Conservation (phyloP, 2,113 vertebrate species). For the Corapipo altera region DNA sequence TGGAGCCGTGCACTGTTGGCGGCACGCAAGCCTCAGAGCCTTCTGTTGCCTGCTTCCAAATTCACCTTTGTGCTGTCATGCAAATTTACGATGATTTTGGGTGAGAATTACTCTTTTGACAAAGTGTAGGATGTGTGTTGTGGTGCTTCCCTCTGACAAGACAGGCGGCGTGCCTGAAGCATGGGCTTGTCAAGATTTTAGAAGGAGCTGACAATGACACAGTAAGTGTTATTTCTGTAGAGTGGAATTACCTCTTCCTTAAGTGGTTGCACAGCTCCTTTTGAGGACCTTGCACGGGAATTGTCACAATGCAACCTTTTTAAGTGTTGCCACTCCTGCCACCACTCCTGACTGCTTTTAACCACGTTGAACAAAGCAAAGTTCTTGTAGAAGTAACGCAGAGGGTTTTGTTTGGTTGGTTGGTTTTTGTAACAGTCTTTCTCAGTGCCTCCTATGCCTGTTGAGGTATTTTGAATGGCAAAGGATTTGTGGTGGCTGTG, state of each 20-base stretch:
- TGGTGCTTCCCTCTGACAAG: slow-evolving; percentile 56
- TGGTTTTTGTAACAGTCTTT: neutral
- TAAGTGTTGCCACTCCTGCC: neutral
- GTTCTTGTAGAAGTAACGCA: neutral
- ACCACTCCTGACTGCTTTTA: neutral
- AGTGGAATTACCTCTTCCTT: slow-evolving; percentile 4
- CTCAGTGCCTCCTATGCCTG: neutral
- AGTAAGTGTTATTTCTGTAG: slow-evolving; percentile 35
- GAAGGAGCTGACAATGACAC: slow-evolving; percentile 51
- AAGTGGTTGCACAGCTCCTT: neutral
- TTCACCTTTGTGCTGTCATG: slow-evolving; percentile 66
- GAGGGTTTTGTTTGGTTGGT: neutral
- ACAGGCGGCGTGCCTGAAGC: slow-evolving; percentile 40
- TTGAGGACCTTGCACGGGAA: neutral
- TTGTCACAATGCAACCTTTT: neutral
- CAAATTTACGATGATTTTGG: slow-evolving; percentile 51
- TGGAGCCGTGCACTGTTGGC: neutral
- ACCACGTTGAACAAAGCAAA: neutral
- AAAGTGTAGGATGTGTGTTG: slow-evolving; percentile 62
- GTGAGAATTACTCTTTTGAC: slow-evolving; percentile 65
- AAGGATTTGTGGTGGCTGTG: neutral
- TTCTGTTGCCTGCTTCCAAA: slow-evolving; percentile 47
- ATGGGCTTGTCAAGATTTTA: slow-evolving; percentile 56
- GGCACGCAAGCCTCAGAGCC: neutral
- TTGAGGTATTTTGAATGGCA: neutral